phyloP scores from a whole-genome alignment of 2,888 invertebrate species.

The Ashinkailepas kermadecensis region DNA sequence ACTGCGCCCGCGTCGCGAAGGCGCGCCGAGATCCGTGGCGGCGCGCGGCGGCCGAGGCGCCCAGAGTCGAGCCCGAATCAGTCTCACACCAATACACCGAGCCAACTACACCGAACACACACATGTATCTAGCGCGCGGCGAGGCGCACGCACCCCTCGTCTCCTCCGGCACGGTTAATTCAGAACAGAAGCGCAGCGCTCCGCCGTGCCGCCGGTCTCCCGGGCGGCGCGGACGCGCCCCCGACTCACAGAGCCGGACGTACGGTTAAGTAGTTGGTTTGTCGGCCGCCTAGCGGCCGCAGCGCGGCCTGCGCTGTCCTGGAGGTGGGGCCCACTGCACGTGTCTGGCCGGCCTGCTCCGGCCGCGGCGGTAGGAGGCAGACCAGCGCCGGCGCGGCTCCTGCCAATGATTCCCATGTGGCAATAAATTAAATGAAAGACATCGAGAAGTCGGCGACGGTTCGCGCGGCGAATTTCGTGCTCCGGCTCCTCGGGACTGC shows the following conservation, averaged over 20 bases:
- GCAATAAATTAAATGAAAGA: conserved; percentile 19
- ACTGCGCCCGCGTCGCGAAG: not conserved
- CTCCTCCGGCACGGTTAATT: not conserved
- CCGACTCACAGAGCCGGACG: not conserved
- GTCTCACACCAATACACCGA: conserved; percentile 2
- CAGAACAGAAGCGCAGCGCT: not conserved
- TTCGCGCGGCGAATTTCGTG: not conserved
- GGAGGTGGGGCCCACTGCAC: too few relatives aligned
- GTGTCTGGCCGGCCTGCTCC: too few relatives aligned
- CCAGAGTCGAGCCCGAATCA: not conserved
- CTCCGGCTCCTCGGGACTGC: not conserved
- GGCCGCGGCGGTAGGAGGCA: not conserved
- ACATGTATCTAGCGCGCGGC: not conserved
- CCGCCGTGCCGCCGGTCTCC: not conserved
- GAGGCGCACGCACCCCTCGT: not conserved
- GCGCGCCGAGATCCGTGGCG: not conserved
- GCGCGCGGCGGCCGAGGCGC: not conserved
- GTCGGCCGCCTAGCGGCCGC: not conserved
- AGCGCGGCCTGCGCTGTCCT: not conserved
- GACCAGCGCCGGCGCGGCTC: not conserved
- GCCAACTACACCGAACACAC: conserved; percentile 10
- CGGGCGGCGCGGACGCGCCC: not conserved
- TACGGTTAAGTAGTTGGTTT: not conserved
- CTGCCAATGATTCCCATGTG: not conserved
- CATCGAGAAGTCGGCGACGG: not conserved